Evolutionary conservation across 2,888 invertebrate species (phyloP), one percentile per base, ranked within the genome.

Genomic region (Drosophila leonis): DNA sequence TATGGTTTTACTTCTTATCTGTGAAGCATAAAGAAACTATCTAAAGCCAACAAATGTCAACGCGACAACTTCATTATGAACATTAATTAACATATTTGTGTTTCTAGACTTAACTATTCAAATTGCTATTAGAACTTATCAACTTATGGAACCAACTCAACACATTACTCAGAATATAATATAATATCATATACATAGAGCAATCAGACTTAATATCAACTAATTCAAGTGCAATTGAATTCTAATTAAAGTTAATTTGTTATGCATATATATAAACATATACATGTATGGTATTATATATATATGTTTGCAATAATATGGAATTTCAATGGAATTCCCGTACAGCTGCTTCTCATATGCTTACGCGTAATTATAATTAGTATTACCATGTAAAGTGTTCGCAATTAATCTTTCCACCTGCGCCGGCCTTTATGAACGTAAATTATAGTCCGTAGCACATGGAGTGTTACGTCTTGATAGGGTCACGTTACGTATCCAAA

Each of bases 391-490:
- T 29, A 55, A 63, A 60, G 42, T 56, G 35, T 46, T 59, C 15
- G 51, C 37, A 33, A 37, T 54, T 65, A 57, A 65, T 59, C 29
- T 46, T 75, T 63, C 57, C 27, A 39, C 7, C 15, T 60, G 31
- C 15, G n/a, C 20, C 27, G 24, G 48, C n/a, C 37, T 12, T 51
- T 63, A 54, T 63, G 49, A 27, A 27, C 1, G 46, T 51, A 74
- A 79, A 79, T 79, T 65, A 70, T 56, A 65, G 57, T 1, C 41
- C 8, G 57, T 15, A 15, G 35, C 18, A 24, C 18, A 42, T 42
- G 49, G 37, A n/a, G 12, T 42, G 49, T 73, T 54, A 20, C 60
- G 24, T 9, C 27, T 24, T 35, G 41, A 39, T 39, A 35, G 29
- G 42, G 39, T 46, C 31, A 56, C 54, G 61, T 29, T 56, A 12